These are phyloP conservation scores for Danio kyathit DNA, from an alignment of 2,797 vertebrate species.

Conservation along the genomic window DNA sequence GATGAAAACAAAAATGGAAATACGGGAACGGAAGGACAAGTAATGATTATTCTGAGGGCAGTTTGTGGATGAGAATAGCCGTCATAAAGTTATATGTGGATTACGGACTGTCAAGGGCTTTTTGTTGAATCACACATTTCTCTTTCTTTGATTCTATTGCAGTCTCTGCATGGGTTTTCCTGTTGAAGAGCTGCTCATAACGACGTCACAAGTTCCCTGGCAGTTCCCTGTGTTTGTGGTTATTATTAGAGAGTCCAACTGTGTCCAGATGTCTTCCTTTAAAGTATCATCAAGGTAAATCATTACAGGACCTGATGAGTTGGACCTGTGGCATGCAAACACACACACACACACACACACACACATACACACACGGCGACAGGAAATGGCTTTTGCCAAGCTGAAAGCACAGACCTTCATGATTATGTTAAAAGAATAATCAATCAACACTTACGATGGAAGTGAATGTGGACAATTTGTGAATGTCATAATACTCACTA, in stretches of 20 bases:
- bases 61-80: slow-evolving; percentile 33
- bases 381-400: slow-evolving; percentile 78
- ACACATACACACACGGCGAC: slow-evolving; percentile 58
- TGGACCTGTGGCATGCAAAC: slow-evolving; percentile 52
- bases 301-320: slow-evolving; percentile 64
- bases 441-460: background rate
- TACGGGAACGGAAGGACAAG: slow-evolving; percentile 26
- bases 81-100: slow-evolving; percentile 29
- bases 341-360: background rate
- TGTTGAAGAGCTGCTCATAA: slow-evolving; percentile 64
- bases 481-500: background rate
- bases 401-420: slow-evolving; percentile 65
- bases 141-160: slow-evolving; percentile 75
- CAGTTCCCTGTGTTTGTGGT: slow-evolving; percentile 54
- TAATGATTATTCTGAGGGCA: slow-evolving; percentile 13
- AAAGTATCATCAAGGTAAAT: slow-evolving; percentile 75
- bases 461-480: background rate
- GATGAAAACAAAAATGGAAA: slow-evolving; percentile 19
- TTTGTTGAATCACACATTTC: slow-evolving; percentile 52
- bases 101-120: slow-evolving; percentile 36
- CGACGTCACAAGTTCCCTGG: slow-evolving; percentile 75
- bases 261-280: slow-evolving; percentile 82
- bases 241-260: slow-evolving; percentile 75
- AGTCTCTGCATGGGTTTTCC: slow-evolving; percentile 72
- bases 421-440: slow-evolving; percentile 29